These are phyloP conservation scores for Coregonus ussuriensis DNA, from an alignment of 2,797 vertebrate species.

Conservation along the genomic window DNA sequence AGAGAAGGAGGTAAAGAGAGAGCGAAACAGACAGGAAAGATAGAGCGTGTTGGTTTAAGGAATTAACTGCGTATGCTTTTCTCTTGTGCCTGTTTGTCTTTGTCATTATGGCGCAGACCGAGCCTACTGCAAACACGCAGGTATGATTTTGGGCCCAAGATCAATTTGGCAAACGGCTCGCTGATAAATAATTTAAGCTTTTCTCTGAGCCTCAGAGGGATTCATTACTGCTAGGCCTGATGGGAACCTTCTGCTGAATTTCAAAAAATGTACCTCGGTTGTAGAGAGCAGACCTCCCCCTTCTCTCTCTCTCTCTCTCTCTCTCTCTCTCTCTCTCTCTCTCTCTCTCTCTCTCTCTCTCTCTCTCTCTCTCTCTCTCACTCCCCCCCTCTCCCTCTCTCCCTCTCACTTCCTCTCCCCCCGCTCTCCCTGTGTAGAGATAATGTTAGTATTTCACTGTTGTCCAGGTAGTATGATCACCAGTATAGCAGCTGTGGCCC, in stretches of 20 bases:
- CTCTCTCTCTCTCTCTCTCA: neutral
- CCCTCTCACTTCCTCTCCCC: neutral
- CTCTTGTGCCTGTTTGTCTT: constrained; percentile 6
- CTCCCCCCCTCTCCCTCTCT: neutral
- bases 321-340: neutral
- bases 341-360: neutral
- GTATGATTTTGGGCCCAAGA: neutral
- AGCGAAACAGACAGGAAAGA: neutral
- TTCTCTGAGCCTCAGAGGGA: constrained; percentile 7
- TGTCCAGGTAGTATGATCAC: no score
- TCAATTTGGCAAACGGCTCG: constrained; percentile 7
- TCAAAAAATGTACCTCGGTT: neutral
- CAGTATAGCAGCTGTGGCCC: neutral
- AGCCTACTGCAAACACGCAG: neutral
- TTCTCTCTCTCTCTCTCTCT: no score
- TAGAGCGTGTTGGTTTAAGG: constrained; percentile 19
- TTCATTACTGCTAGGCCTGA: constrained; percentile 9
- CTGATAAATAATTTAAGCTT: constrained; percentile 24
- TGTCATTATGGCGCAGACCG: neutral
- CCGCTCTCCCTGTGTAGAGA: neutral
- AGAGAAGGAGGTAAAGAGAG: neutral
- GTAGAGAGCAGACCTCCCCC: neutral
- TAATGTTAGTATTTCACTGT: no score
- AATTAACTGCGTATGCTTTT: constrained; percentile 9
- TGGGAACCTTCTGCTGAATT: neutral